Percentiles rank a stretch among this genome's conserved stretches.
Conservation (phyloP, 2,113 vertebrate species). For the Phoenicopterus ruber region DNA sequence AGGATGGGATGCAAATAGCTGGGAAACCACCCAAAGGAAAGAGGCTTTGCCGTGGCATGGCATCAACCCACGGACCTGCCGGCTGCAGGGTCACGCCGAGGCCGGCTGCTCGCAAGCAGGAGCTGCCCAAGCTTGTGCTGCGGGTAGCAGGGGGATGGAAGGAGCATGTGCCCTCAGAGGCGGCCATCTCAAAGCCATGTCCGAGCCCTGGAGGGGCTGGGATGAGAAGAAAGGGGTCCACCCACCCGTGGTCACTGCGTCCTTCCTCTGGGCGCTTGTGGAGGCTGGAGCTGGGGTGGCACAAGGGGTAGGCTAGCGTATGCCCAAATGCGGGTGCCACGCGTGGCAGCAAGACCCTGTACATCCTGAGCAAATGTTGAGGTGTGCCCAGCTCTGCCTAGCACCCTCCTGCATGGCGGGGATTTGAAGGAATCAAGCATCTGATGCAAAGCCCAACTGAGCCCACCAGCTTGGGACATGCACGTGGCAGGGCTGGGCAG, state of each 20-base stretch:
- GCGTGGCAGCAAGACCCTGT: background rate
- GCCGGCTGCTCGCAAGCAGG: fast-evolving
- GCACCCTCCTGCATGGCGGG: background rate
- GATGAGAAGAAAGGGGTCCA: background rate
- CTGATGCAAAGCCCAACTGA: background rate
- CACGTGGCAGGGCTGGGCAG: background rate
- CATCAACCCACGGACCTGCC: background rate
- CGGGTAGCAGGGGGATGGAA: background rate
- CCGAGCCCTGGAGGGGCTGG: background rate
- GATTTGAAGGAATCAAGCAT: background rate
- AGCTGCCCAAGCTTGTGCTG: background rate
- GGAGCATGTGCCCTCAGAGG: background rate
- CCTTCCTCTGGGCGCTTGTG: fast-evolving
- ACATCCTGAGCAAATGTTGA: background rate
- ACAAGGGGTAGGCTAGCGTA: background rate
- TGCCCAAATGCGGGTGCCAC: background rate
- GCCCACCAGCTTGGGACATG: background rate
- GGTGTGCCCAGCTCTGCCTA: background rate
- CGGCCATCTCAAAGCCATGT: background rate
- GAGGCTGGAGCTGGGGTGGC: background rate
- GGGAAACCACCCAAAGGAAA: background rate
- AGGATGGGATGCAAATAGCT: background rate
- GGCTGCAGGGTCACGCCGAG: background rate
- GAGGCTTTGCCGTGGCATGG: background rate
- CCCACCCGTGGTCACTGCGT: fast-evolving